Percentiles rank a stretch among this genome's conserved stretches.
Evolutionary conservation across 2,797 vertebrate species (phyloP).

Genomic region (Chrysocyon brachyurus): DNA sequence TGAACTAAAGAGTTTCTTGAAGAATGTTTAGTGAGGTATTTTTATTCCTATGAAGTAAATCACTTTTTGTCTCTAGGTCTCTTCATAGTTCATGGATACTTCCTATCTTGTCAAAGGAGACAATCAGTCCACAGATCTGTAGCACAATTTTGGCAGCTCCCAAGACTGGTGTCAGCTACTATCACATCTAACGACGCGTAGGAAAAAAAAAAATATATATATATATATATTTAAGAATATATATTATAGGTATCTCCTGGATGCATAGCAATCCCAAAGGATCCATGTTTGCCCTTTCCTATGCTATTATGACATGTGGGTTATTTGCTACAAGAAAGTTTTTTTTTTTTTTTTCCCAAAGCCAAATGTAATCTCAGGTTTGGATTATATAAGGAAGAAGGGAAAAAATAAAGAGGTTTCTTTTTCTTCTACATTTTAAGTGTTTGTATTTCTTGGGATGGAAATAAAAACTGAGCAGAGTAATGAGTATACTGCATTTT

Average conservation of each 20-base stretch:
- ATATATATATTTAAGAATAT: neutral
- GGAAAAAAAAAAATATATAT: neutral
- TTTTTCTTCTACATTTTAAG: slow-evolving; percentile 33
- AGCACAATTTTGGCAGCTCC: neutral
- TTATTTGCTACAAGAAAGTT: slow-evolving; percentile 42
- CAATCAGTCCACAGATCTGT: neutral
- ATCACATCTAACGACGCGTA: neutral
- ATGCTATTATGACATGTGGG: neutral
- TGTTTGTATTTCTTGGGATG: slow-evolving; percentile 11
- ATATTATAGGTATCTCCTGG: neutral
- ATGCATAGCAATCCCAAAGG: neutral
- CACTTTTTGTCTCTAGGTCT: neutral
- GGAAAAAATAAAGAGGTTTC: neutral
- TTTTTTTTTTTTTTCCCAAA: slow-evolving; percentile 27
- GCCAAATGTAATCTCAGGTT: slow-evolving; percentile 8
- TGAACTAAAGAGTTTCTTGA: neutral
- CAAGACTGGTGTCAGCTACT: neutral
- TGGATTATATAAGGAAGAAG: neutral
- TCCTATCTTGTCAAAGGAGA: slow-evolving; percentile 3
- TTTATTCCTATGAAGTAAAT: neutral
- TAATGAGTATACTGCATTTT: slow-evolving; percentile 10
- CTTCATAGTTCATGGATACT: neutral
- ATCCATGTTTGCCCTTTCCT: neutral
- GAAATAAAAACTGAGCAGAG: neutral
- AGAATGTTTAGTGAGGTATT: slow-evolving; percentile 14